phyloP scores from a whole-genome alignment of 2,888 invertebrate species.

The Cryptus viduatorius region DNA sequence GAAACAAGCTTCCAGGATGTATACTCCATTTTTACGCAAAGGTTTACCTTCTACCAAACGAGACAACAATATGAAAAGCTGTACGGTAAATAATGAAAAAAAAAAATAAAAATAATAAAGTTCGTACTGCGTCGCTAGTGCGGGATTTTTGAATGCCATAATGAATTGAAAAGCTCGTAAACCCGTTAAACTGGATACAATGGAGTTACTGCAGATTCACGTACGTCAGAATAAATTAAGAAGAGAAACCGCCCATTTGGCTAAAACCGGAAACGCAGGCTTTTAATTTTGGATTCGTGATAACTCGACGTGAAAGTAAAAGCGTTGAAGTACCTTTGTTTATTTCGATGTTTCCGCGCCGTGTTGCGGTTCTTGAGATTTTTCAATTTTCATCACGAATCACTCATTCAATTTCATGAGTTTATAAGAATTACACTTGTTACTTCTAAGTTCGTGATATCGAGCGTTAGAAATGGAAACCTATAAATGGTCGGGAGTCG shows the following conservation, averaged over 20 bases:
- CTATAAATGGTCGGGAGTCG: conserved; percentile 35
- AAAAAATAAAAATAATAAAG: too few relatives aligned
- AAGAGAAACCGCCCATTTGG: conserved; percentile 4
- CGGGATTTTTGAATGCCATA: neutral
- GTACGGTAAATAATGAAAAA: neutral
- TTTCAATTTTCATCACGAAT: conserved; percentile 3
- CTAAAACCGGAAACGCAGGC: conserved; percentile 34
- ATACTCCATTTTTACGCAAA: too few relatives aligned
- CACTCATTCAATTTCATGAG: neutral
- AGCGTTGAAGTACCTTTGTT: conserved; percentile 33
- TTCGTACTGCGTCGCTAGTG: neutral
- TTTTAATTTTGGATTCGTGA: conserved; percentile 32
- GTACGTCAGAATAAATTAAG: conserved; percentile 21
- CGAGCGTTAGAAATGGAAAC: conserved; percentile 47
- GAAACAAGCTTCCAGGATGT: too few relatives aligned
- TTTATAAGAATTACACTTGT: neutral
- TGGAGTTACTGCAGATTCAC: neutral
- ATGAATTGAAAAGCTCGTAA: neutral
- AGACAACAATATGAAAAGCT: neutral
- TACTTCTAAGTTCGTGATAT: neutral
- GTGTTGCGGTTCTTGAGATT: neutral
- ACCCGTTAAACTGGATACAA: neutral
- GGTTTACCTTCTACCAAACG: too few relatives aligned
- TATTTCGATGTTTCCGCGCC: neutral
- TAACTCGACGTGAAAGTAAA: conserved; percentile 56